Conservation (phyloP, 2,888 invertebrate species). For the Lamproptera curius region DNA sequence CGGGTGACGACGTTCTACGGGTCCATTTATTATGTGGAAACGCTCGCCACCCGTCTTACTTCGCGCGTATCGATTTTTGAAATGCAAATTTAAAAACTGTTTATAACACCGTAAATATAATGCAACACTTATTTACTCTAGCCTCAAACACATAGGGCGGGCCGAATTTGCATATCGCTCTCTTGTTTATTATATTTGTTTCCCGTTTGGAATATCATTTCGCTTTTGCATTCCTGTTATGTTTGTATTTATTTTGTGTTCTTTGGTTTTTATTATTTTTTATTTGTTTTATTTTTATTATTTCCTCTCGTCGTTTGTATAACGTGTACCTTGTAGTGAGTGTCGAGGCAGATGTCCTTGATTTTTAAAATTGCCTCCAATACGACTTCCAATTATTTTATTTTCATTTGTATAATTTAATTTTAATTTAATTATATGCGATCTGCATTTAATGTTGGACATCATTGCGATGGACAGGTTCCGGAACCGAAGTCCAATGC, state of each 20-base stretch:
- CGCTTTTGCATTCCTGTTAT: slow-evolving; percentile 56
- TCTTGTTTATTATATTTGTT: slow-evolving; percentile 64
- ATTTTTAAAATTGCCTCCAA: slow-evolving; percentile 65
- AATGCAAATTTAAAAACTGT: slow-evolving; percentile 63
- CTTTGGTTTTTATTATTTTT: slow-evolving; percentile 67
- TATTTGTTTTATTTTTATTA: slow-evolving; percentile 58
- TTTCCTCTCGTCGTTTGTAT: slow-evolving; percentile 43
- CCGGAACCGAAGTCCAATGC: slow-evolving; percentile 66
- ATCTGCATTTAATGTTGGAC: slow-evolving; percentile 75
- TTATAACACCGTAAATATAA: slow-evolving; percentile 34
- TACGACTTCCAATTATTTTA: slow-evolving; percentile 72
- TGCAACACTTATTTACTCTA: slow-evolving; percentile 44
- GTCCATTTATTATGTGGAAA: slow-evolving; percentile 57
- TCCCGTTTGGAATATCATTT: slow-evolving; percentile 43
- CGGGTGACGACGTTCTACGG: slow-evolving; percentile 51
- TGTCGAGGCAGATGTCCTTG: slow-evolving; percentile 43
- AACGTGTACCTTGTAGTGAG: slow-evolving; percentile 38
- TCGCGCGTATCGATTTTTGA: slow-evolving; percentile 55
- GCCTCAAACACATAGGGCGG: slow-evolving; percentile 27
- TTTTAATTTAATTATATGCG: slow-evolving; percentile 67
- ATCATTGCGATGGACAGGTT: slow-evolving; percentile 57
- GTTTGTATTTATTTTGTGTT: slow-evolving; percentile 79
- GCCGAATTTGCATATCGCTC: slow-evolving; percentile 65
- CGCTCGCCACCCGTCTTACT: slow-evolving; percentile 45
- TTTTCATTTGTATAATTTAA: slow-evolving; percentile 74